Evolutionary conservation across 2,888 invertebrate species (phyloP), one percentile per base, ranked within the genome.

Genomic region (Teinopalpus imperialis): DNA sequence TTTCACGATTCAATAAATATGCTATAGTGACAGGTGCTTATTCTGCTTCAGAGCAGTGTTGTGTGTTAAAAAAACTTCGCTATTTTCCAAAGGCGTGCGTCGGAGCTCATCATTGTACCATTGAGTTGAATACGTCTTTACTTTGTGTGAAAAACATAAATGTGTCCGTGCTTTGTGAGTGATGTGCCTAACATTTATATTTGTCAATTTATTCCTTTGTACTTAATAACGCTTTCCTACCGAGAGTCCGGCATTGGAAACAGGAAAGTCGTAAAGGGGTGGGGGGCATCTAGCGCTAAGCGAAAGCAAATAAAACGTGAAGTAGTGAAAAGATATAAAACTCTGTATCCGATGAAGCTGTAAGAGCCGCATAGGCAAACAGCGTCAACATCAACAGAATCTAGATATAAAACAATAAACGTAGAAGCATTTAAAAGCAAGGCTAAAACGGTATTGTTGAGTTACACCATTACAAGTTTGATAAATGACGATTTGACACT

Each of bases 121-220:
- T 55, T 52, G 53, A 49, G 40, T 54, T 53, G 49, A 45, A 55
- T 50, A 53, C 55, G 46, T 54, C 49, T 54, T 69, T 65, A 46
- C 63, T 60, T 69, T 51, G 61, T 66, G 71, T 77, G 59, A 67
- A 68, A 62, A 79, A 74, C 65, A 72, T 73, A 69, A 73, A 66
- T 66, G 82, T 87, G 86, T 83, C 63, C 46, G 88, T 89, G 88
- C 88, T 77, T 66, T 76, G 87, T 87, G 82, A 78, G 88, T 88
- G 86, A 89, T 87, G 87, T 87, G 66, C 74, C 81, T 81, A 77
- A 74, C 81, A 80, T 83, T 85, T 85, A 86, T 81, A 85, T 87
- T 85, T 86, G 85, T 79, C 66, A 77, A 74, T 82, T 81, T 80
- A 82, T 82, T 79, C 70, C 76, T 62, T 70, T 64, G 57, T 72